Conservation (phyloP, 1,140 invertebrate species). For the Diorhabda carinulata region DNA sequence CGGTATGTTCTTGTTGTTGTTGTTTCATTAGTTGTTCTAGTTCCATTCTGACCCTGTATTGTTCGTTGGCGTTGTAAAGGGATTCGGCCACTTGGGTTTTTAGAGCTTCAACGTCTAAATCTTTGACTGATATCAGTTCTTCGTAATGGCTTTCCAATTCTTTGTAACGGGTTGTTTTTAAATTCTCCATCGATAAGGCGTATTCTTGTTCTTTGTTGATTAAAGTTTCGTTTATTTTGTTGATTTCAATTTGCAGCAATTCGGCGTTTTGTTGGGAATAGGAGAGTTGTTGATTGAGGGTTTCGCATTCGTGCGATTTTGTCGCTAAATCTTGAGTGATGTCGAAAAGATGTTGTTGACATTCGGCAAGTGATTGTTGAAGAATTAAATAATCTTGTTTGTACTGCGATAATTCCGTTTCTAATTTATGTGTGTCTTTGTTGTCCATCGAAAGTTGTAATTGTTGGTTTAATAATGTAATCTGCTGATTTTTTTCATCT, state of each 20-base stretch:
- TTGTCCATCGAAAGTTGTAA: slow-evolving; percentile 22
- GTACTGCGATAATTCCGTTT: slow-evolving; percentile 9
- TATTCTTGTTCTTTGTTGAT: slow-evolving; percentile 32
- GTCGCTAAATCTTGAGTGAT: slow-evolving; percentile 17
- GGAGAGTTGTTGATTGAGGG: slow-evolving; percentile 24
- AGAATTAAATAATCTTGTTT: slow-evolving; percentile 25
- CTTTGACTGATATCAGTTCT: slow-evolving; percentile 31
- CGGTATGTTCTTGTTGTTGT: slow-evolving; percentile 19
- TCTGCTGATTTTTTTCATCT: slow-evolving; percentile 27
- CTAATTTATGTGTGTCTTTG: slow-evolving; percentile 23
- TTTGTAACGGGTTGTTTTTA: slow-evolving; percentile 25
- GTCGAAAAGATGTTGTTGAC: slow-evolving; percentile 19
- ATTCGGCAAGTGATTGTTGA: slow-evolving; percentile 15
- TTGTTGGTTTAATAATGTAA: slow-evolving; percentile 19
- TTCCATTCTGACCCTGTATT: neutral
- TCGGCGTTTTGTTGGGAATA: slow-evolving; percentile 25
- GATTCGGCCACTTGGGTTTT: slow-evolving; percentile 24
- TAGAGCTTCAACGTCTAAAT: slow-evolving; percentile 29
- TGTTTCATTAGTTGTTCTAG: slow-evolving; percentile 6
- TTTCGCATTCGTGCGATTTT: slow-evolving; percentile 24
- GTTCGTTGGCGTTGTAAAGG: slow-evolving; percentile 20
- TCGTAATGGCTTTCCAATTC: slow-evolving; percentile 35
- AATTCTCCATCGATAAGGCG: slow-evolving; percentile 22
- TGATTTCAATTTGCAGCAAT: slow-evolving; percentile 25
- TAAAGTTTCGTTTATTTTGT: slow-evolving; percentile 22